Evolutionary conservation across 2,888 invertebrate species (phyloP).

Genomic region (Dasysyrphus albostriatus): DNA sequence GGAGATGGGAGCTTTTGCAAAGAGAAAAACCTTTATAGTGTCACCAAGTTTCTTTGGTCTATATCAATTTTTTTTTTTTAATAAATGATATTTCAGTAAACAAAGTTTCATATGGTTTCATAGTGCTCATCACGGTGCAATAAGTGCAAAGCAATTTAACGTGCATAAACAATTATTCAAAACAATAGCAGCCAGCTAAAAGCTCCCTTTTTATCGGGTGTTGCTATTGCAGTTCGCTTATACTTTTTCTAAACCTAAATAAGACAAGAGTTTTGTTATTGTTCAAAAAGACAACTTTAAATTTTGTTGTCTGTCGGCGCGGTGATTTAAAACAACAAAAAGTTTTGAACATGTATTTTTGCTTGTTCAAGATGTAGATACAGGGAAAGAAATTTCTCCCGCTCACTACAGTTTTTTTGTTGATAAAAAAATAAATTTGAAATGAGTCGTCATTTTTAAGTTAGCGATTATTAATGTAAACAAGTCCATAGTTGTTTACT

Average conservation of each 20-base stretch:
- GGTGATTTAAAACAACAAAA: too few relatives aligned
- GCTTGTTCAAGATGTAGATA: too few relatives aligned
- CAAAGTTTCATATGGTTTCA: not conserved
- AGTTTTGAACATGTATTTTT: too few relatives aligned
- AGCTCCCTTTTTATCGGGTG: not conserved
- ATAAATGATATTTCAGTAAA: not conserved
- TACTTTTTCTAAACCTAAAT: not conserved
- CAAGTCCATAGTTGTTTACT: too few relatives aligned
- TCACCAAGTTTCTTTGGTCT: not conserved
- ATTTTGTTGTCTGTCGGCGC: too few relatives aligned
- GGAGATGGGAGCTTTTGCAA: not conserved
- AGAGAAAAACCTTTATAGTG: not conserved
- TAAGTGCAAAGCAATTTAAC: not conserved
- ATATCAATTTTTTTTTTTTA: not conserved
- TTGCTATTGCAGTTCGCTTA: not conserved
- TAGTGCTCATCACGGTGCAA: not conserved
- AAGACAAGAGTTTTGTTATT: too few relatives aligned
- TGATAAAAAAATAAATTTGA: too few relatives aligned
- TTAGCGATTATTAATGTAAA: too few relatives aligned
- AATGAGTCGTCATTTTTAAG: too few relatives aligned
- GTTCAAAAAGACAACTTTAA: too few relatives aligned
- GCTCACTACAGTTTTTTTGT: too few relatives aligned
- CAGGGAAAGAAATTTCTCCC: too few relatives aligned
- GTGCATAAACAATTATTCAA: not conserved
- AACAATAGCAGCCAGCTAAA: not conserved